Percentiles rank a stretch among this genome's conserved stretches.
These are phyloP conservation scores for Bolinopsis microptera DNA, from an alignment of 37 sponge, comb jelly and placozoan species.

Conservation along the genomic window DNA sequence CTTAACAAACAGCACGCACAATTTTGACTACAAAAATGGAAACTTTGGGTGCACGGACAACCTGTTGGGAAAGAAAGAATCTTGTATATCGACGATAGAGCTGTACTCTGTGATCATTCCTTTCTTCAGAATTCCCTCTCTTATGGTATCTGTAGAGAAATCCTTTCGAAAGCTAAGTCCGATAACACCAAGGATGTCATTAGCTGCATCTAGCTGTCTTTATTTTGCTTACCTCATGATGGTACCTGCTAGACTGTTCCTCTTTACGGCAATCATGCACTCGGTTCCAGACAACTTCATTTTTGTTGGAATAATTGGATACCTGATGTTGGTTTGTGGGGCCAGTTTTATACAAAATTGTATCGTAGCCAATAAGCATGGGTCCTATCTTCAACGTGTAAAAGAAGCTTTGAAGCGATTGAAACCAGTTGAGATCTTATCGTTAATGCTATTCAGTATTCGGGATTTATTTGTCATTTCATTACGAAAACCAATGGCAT, in stretches of 20 bases:
- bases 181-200: background rate
- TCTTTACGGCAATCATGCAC: background rate
- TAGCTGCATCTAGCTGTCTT: background rate
- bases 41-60: background rate
- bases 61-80: background rate
- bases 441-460: background rate
- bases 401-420: background rate
- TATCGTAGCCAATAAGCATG: background rate
- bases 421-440: background rate
- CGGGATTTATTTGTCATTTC: background rate
- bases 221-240: background rate
- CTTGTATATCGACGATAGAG: background rate
- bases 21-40: background rate
- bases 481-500: background rate
- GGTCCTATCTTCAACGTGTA: background rate
- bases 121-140: background rate
- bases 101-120: background rate
- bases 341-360: background rate
- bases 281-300: background rate
- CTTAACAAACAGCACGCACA: background rate
- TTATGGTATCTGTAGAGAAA: background rate
- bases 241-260: background rate
- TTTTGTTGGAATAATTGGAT: background rate
- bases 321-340: background rate
- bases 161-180: background rate